Evolutionary conservation across 1,140 invertebrate genomes (phyloP).

Genomic region (Tetranychus urticae): DNA sequence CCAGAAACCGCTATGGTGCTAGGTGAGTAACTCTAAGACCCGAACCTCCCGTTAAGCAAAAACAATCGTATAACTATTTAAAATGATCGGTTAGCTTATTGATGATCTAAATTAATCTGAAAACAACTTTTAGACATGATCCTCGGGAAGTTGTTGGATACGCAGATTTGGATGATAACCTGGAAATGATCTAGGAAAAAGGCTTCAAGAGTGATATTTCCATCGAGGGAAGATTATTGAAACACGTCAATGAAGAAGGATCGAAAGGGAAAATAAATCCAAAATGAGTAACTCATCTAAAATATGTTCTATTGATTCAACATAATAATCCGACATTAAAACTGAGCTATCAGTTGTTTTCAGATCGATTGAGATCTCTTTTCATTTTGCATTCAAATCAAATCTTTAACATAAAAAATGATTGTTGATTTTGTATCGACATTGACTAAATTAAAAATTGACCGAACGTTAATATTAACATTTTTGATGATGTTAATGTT

Average conservation of each 20-base stretch:
- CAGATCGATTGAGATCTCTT: not conserved
- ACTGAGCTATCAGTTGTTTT: not conserved
- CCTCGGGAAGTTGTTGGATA: constrained; percentile 46
- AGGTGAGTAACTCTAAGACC: not conserved
- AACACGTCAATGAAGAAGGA: not conserved
- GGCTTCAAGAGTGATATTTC: not conserved
- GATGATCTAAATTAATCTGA: constrained; percentile 1
- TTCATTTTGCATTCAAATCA: not conserved
- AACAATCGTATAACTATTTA: not conserved
- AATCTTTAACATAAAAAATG: not conserved
- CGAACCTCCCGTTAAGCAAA: not conserved
- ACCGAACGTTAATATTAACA: constrained; percentile 17
- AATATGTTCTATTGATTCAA: too few species aligned
- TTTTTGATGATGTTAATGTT: constrained; percentile 25
- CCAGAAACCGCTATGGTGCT: not conserved
- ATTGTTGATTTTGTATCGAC: constrained; percentile 1
- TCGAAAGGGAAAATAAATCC: not conserved
- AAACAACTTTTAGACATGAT: constrained; percentile 15
- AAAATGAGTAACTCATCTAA: not conserved
- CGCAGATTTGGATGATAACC: constrained; percentile 55
- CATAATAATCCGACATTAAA: not conserved
- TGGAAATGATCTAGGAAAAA: constrained; percentile 34
- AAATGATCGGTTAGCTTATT: not conserved
- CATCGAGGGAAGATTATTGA: not conserved
- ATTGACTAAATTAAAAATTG: not conserved